A percentile compares a stretch with the other conserved stretches of the same genome.
Evolutionary conservation across 2,888 invertebrate species (phyloP).

Genomic region (Bellardia bayeri): DNA sequence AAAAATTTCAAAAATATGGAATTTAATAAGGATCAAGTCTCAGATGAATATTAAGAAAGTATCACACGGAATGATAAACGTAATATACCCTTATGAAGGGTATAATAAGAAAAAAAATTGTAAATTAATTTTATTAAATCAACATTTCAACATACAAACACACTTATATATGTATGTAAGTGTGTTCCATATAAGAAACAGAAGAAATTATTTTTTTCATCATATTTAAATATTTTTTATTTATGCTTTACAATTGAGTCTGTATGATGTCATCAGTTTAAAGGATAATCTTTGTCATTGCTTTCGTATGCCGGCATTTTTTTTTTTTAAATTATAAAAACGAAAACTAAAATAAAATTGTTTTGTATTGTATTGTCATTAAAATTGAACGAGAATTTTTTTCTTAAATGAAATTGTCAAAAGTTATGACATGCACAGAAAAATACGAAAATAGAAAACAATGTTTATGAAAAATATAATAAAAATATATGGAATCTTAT

Average conservation of each 20-base stretch:
- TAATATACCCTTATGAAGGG: no score
- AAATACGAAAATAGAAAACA: not conserved
- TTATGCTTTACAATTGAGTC: slow-evolving; percentile 2
- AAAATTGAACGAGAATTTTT: slow-evolving; percentile 55
- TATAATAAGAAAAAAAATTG: slow-evolving; percentile 17
- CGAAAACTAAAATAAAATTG: slow-evolving; percentile 16
- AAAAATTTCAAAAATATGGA: no score
- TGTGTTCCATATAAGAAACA: not conserved
- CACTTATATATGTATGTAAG: not conserved
- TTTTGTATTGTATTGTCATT: slow-evolving; percentile 43
- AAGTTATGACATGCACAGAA: slow-evolving; percentile 45
- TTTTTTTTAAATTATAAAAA: not conserved
- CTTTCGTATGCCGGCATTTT: not conserved
- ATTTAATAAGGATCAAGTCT: no score
- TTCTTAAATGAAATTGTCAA: slow-evolving; percentile 59
- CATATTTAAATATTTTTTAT: not conserved
- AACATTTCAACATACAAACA: slow-evolving; percentile 14
- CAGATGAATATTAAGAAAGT: no score
- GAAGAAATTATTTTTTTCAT: not conserved
- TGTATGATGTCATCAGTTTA: slow-evolving; percentile 33
- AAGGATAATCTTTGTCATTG: slow-evolving; percentile 26
- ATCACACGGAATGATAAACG: no score
- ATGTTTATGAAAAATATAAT: not conserved
- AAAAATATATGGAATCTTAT: slow-evolving; percentile 22
- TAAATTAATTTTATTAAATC: slow-evolving; percentile 52